phyloP scores from a whole-genome alignment of 2,888 invertebrate species.

The Hipparchia sbordonii region DNA sequence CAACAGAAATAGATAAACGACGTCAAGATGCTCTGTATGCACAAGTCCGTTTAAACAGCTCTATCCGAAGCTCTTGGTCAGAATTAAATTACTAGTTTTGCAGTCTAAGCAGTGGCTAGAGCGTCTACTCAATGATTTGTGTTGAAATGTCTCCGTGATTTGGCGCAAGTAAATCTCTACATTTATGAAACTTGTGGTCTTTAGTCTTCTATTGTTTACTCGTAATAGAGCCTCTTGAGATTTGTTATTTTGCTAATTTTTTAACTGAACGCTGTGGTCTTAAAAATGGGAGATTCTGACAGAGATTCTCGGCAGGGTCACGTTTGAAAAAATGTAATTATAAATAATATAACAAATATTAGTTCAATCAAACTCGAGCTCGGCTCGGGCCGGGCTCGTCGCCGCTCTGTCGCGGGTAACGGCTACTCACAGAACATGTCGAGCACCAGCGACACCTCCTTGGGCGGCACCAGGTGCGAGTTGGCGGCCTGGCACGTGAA shows the following conservation, averaged over 20 bases:
- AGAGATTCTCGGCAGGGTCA: too few relatives aligned
- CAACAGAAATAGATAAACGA: not conserved
- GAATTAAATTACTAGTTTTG: slow-evolving; percentile 19
- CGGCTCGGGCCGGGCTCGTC: too few relatives aligned
- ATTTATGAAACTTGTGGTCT: not conserved
- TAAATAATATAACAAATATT: too few relatives aligned
- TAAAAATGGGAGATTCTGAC: too few relatives aligned
- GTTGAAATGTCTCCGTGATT: not conserved
- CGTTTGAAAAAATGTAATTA: too few relatives aligned
- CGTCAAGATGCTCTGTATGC: slow-evolving; percentile 8
- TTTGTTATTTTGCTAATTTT: not conserved
- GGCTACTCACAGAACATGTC: slow-evolving; percentile 90
- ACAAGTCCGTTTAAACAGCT: not conserved
- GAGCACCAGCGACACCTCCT: slow-evolving; percentile 88
- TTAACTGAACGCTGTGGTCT: too few relatives aligned
- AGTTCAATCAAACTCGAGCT: too few relatives aligned
- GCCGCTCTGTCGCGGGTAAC: too few relatives aligned
- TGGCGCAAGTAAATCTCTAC: not conserved
- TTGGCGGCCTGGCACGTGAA: slow-evolving; percentile 95
- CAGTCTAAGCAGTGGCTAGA: slow-evolving; percentile 12
- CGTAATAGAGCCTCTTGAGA: not conserved
- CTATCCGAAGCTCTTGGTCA: slow-evolving; percentile 1
- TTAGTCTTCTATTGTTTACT: not conserved
- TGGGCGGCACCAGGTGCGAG: slow-evolving; percentile 91
- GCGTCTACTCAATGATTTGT: slow-evolving; percentile 14